Base-by-base conservation (phyloP, 2,113 vertebrate genomes). In the Perca schrenkii region DNA sequence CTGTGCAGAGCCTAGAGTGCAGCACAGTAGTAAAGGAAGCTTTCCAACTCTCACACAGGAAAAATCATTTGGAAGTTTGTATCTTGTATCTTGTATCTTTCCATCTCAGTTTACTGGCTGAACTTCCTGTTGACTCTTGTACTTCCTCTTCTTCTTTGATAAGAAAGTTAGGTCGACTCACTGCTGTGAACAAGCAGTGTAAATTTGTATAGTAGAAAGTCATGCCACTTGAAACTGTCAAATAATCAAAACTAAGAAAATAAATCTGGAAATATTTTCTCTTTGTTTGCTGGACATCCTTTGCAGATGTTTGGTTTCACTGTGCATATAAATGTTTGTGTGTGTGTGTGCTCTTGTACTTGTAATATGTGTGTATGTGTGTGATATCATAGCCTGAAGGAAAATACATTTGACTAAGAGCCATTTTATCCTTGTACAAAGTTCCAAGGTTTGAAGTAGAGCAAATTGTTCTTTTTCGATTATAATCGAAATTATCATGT, bases 61-160 rank as follows among this genome's bases (percentile, higher is more conserved):
- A 93, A 89, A 93, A 77, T 85, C 53, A 82, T 92, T 94, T 93
- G 83, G 90, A 93, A 92, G 87, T 89, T 91, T 83, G 25, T 25
- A 25, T 25, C 28, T 28, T 28, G 28, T 28, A 28, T 28, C 90
- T 86, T 83, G 81, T 90, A 90, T 91, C 61, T 64, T 92, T 86
- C 56, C 85, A 94, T 97, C 95, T 94, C 84, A 86, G 94, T 95
- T 95, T 94, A 96, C 90, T 89, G 93, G 80, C 71, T 86, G 91
- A 86, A 89, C 89, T 95, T 95, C 93, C 94, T 96, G 95, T 93
- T 85, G 94, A 95, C 90, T 95, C 92, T 93, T 92, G 83, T 82
- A 93, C 93, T 96, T 96, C 94, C 95, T 96, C 80, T 94, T 87
- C 84, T 90, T 87, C 93, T 94, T 86, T 93, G 95, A 96, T 96